Conservation (phyloP, 2,888 invertebrate genomes). For the Mimachlamys varia region DNA sequence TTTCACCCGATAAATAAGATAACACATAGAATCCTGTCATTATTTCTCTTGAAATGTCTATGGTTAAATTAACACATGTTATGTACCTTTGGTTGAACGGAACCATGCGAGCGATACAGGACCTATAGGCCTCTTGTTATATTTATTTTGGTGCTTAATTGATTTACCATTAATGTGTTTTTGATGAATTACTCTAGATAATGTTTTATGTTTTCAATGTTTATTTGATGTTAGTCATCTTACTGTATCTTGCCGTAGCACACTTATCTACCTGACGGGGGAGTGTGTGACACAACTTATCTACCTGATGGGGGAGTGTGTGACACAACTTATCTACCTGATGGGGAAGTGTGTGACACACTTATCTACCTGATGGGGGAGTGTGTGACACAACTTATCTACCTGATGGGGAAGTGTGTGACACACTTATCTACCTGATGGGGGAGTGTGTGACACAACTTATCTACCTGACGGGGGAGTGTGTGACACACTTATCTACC, state of each 20-base stretch:
- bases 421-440: neutral
- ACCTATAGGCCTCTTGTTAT: neutral
- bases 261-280: neutral
- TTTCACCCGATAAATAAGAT: too few relatives aligned
- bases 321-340: neutral
- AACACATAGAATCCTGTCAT: too few relatives aligned
- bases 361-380: neutral
- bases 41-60: too few relatives aligned
- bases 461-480: neutral
- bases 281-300: neutral
- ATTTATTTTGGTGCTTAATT: slow-evolving; percentile 16
- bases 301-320: neutral
- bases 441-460: too few relatives aligned
- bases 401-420: neutral
- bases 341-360: neutral
- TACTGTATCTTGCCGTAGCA: neutral
- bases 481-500: neutral
- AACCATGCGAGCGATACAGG: neutral
- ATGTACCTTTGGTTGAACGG: too few relatives aligned
- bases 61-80: too few relatives aligned
- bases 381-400: too few relatives aligned
- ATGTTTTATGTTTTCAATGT: neutral
- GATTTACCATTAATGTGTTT: neutral
- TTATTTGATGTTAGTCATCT: neutral
- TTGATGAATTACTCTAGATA: neutral